Conservation (phyloP, 2,797 vertebrate species). For the Gymnoscopelus braueri region DNA sequence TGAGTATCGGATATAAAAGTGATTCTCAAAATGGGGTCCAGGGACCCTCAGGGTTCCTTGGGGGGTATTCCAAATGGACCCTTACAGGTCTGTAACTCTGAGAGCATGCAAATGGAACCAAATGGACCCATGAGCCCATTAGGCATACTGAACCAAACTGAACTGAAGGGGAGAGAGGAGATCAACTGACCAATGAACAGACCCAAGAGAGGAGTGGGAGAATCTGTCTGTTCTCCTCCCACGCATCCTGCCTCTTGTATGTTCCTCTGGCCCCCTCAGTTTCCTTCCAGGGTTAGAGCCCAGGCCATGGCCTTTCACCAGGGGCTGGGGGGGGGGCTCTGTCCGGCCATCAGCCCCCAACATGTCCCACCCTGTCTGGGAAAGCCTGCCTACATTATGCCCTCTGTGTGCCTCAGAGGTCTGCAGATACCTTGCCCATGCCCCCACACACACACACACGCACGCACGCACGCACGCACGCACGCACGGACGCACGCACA, state of each 20-base stretch:
- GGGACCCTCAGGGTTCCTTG: too few relatives aligned
- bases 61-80: too few relatives aligned
- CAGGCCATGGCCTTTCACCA: slow-evolving; percentile 85
- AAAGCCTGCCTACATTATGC: not conserved
- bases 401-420: slow-evolving; percentile 5
- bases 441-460: not conserved
- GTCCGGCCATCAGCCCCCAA: slow-evolving; percentile 68
- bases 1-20: too few relatives aligned
- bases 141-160: too few relatives aligned
- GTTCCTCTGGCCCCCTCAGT: slow-evolving; percentile 63
- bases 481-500: too few relatives aligned
- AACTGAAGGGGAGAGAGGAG: not conserved
- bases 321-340: slow-evolving; percentile 61
- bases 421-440: slow-evolving; percentile 3
- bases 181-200: not conserved
- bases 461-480: too few relatives aligned
- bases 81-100: too few relatives aligned
- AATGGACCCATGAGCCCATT: too few relatives aligned
- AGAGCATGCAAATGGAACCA: too few relatives aligned
- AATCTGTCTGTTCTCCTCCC: slow-evolving; percentile 62
- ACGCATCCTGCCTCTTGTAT: slow-evolving; percentile 83
- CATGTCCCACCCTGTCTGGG: slow-evolving; percentile 40
- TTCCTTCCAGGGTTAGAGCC: slow-evolving; percentile 89
- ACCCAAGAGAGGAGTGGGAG: not conserved
- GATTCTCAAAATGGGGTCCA: too few relatives aligned